A percentile compares a stretch with the other conserved stretches of the same genome.
phyloP scores from a whole-genome alignment of 92 coral and sea anemone genomes.

The Plumapathes pennacea region DNA sequence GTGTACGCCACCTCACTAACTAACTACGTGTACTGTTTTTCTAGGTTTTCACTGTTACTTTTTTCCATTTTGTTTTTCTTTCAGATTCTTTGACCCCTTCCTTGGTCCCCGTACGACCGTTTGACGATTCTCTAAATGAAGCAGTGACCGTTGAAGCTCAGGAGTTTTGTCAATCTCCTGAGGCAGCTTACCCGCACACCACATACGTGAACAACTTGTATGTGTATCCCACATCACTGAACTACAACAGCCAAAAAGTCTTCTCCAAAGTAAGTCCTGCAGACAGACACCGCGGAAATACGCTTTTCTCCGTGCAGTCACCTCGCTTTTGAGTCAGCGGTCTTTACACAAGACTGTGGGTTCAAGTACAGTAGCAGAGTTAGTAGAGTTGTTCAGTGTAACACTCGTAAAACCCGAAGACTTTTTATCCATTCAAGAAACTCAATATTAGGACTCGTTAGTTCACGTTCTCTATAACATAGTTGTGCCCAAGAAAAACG shows the following conservation, averaged over 20 bases:
- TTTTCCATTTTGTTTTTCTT: background rate
- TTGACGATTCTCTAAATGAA: conserved; percentile 26
- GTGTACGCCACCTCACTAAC: no score
- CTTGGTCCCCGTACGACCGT: conserved; percentile 79
- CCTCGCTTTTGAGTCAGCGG: no score
- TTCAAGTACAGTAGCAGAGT: no score
- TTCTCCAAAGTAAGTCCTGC: conserved; percentile 91
- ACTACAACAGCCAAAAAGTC: conserved; percentile 87
- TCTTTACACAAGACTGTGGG: no score
- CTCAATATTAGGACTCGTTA: no score
- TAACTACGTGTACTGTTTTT: background rate
- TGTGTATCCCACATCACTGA: conserved; percentile 82
- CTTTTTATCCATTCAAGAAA: no score
- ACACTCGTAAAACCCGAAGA: no score
- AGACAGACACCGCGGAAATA: no score
- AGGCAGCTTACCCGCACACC: conserved; percentile 89
- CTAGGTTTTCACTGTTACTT: background rate
- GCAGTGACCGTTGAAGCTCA: conserved; percentile 62
- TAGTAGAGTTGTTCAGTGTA: no score
- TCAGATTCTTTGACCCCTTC: conserved; percentile 88
- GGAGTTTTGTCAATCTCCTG: conserved; percentile 87
- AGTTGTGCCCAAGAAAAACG: no score
- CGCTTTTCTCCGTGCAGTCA: no score
- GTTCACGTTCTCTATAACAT: no score
- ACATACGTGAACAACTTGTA: conserved; percentile 85